Evolutionary conservation across 2,113 vertebrate genomes (phyloP), one percentile per base, ranked within the genome.

Genomic region (Etheostoma cragini): DNA sequence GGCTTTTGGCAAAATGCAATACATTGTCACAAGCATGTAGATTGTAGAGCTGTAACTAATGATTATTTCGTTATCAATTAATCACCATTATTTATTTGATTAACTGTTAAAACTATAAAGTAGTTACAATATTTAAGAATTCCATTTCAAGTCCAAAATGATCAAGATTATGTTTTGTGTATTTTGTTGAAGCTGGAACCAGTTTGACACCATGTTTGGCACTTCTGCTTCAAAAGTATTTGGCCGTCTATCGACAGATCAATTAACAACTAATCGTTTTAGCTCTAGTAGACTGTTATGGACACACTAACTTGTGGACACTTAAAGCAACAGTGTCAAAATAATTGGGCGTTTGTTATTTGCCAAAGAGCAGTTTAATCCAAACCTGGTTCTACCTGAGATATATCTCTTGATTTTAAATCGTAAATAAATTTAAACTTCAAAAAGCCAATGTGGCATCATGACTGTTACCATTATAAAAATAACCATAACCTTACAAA

Each of bases 401-500:
- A 49, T 19, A 19, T 67, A 22, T 63, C 47, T 17, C 12, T 13
- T 67, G 8, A 58, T n/a, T 58, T 67, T 52, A 8, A 45, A 53
- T 53, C 33, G 0, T 6, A 22, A 45, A 1, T 71, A 49, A 3
- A 64, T 13, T 10, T 67, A 47, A 35, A 54, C 35, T 78, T 63
- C 46, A 35, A 26, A 80, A 46, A 2, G 22, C 58, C 50, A 53
- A 8, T 60, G 47, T 63, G 70, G 75, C 33, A 67, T 75, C 21
- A n/a, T 30, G 53, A 84, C 42, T 78, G 49, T 67, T 75, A 76
- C 60, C 21, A 6, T 12, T 12, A 61, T 67, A 69, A 66, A 80
- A 74, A 84, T 72, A 84, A 78, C 79, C 58, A 81, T n/a, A 22
- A 47, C 24, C 49, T 56, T 70, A 30, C 56, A 58, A 21, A 22